phyloP scores from a whole-genome alignment of 2,888 invertebrate species.

The Congeria kusceri region DNA sequence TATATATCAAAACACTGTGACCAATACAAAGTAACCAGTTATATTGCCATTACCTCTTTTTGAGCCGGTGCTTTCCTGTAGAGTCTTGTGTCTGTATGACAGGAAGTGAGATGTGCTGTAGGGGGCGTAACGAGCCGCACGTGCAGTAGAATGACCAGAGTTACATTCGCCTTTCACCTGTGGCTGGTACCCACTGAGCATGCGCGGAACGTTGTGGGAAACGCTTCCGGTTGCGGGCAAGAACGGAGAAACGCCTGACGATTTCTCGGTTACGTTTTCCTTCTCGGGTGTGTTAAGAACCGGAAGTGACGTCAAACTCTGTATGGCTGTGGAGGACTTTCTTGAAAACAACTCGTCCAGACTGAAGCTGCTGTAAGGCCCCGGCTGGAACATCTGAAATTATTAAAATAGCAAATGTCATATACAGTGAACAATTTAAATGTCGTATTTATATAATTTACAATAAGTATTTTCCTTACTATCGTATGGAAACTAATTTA shows the following conservation, averaged over 20 bases:
- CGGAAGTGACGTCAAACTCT: constrained; percentile 38
- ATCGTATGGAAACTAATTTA: too few species aligned
- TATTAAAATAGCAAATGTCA: neutral
- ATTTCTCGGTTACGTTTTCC: constrained; percentile 48
- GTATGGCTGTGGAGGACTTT: constrained; percentile 54
- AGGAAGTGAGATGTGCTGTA: constrained; percentile 46
- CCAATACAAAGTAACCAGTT: too few species aligned
- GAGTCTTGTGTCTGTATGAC: constrained; percentile 35
- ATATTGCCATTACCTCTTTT: neutral
- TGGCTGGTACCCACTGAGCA: constrained; percentile 30
- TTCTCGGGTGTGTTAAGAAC: constrained; percentile 46
- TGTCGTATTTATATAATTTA: too few species aligned
- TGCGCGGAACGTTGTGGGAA: constrained; percentile 55
- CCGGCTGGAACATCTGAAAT: constrained; percentile 40
- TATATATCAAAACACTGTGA: too few species aligned
- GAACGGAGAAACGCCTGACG: constrained; percentile 42
- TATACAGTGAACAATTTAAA: too few species aligned
- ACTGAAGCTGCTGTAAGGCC: constrained; percentile 1
- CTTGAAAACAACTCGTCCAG: constrained; percentile 24
- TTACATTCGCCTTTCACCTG: constrained; percentile 6
- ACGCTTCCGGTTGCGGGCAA: constrained; percentile 55
- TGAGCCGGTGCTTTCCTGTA: constrained; percentile 11
- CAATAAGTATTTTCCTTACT: too few species aligned
- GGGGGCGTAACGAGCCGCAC: constrained; percentile 28
- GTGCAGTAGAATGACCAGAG: constrained; percentile 2